Evolutionary conservation across 2,888 invertebrate genomes (phyloP).

Genomic region (Heterodera filipjevi): DNA sequence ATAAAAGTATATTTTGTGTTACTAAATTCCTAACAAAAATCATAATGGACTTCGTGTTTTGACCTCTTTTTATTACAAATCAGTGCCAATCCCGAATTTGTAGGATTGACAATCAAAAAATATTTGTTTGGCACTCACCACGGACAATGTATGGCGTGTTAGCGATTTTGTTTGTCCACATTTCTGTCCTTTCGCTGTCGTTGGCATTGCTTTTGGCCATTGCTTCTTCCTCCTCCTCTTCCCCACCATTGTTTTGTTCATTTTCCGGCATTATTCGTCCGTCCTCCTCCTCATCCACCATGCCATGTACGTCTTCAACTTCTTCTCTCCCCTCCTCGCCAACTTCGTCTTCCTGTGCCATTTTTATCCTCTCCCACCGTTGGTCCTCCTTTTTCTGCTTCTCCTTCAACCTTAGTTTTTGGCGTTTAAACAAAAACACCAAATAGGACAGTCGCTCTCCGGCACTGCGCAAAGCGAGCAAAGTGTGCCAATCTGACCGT

Average conservation of each 20-base stretch:
- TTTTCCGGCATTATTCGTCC: constrained; percentile 22
- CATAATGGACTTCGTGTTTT: too few species aligned
- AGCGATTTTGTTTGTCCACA: not conserved
- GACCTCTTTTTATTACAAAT: too few species aligned
- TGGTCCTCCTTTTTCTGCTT: not conserved
- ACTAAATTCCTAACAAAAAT: too few species aligned
- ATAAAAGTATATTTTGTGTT: too few species aligned
- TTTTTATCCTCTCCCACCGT: not conserved
- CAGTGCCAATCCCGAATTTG: too few species aligned
- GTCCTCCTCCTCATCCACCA: constrained; percentile 38
- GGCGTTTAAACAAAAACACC: constrained; percentile 42
- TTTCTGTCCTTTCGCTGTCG: too few species aligned
- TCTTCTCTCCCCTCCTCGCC: constrained; percentile 28
- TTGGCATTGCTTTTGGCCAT: too few species aligned
- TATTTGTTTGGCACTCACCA: too few species aligned
- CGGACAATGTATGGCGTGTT: not conserved
- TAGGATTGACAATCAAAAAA: too few species aligned
- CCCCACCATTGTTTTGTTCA: not conserved
- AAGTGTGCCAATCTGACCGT: constrained; percentile 27
- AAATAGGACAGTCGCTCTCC: constrained; percentile 49
- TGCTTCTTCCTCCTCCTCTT: not conserved
- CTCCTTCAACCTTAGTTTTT: not conserved
- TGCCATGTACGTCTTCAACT: constrained; percentile 35
- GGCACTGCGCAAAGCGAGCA: constrained; percentile 23
- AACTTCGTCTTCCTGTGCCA: not conserved